Conservation (phyloP, 2,888 invertebrate genomes). For the Erebia ligea region DNA sequence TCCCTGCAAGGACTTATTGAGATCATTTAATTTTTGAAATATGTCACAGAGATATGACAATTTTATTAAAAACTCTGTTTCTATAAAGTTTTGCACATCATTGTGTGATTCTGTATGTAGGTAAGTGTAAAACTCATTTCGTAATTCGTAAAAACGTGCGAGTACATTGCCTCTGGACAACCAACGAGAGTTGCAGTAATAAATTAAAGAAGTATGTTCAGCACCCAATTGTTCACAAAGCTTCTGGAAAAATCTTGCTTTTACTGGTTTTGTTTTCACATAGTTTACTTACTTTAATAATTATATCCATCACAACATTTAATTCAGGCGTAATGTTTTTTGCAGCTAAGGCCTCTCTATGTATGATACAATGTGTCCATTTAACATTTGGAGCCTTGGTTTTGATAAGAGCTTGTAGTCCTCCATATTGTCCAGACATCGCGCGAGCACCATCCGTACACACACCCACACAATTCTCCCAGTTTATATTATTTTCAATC, state of each 20-base stretch:
- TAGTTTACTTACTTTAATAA: background rate
- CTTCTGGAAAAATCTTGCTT: background rate
- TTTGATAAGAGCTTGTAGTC: slow-evolving; percentile 32
- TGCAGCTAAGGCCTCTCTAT: slow-evolving; percentile 36
- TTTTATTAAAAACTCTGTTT: slow-evolving; percentile 16
- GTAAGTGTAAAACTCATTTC: slow-evolving; percentile 37
- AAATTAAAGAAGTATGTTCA: slow-evolving; percentile 23
- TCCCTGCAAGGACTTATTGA: slow-evolving; percentile 34
- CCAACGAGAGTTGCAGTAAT: slow-evolving; percentile 27
- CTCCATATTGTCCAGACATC: slow-evolving; percentile 35
- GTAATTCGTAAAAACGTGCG: slow-evolving; percentile 35
- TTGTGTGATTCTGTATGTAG: slow-evolving; percentile 15
- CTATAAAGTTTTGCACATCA: too few species aligned
- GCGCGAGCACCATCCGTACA: slow-evolving; percentile 24
- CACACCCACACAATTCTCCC: slow-evolving; percentile 12
- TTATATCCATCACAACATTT: slow-evolving; percentile 26
- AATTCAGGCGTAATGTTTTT: slow-evolving; percentile 31
- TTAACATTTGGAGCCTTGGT: slow-evolving; percentile 34
- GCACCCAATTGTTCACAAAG: slow-evolving; percentile 6
- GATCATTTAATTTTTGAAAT: slow-evolving; percentile 37
- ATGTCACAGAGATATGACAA: slow-evolving; percentile 37
- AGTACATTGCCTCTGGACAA: slow-evolving; percentile 24
- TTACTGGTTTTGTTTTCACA: background rate
- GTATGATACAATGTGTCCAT: slow-evolving; percentile 38
- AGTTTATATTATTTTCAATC: slow-evolving; percentile 1